Conservation (phyloP, 1,140 invertebrate species). For the Musca domestica region DNA sequence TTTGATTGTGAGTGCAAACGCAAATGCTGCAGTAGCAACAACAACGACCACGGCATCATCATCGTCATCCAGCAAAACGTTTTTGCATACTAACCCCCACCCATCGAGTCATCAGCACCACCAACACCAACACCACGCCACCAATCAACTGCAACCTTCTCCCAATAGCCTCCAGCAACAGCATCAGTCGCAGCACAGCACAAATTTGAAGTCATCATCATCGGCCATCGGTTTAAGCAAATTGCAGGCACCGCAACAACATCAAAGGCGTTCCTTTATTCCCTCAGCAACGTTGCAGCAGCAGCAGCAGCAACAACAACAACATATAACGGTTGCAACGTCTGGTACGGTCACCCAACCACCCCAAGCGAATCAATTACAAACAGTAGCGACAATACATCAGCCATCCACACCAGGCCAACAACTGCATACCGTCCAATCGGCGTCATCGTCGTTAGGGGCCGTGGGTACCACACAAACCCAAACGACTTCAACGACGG, state of each 20-base stretch:
- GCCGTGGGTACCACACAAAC: conserved; percentile 33
- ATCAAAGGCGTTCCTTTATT: conserved; percentile 34
- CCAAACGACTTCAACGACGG: conserved; percentile 24
- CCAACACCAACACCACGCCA: conserved; percentile 7
- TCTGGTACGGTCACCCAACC: conserved; percentile 23
- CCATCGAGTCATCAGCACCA: conserved; percentile 14
- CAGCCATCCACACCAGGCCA: conserved; percentile 39
- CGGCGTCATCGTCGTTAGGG: conserved; percentile 28
- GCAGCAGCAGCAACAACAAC: conserved; percentile 35
- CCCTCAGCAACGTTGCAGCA: conserved; percentile 34
- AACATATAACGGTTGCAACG: conserved; percentile 22
- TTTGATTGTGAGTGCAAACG: conserved; percentile 10
- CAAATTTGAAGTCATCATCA: conserved; percentile 21
- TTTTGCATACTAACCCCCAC: conserved; percentile 17
- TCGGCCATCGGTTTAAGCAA: conserved; percentile 32
- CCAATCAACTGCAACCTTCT: conserved; percentile 16
- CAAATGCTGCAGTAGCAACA: background rate
- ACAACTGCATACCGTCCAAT: conserved; percentile 33
- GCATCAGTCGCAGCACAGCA: conserved; percentile 20
- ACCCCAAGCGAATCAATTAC: conserved; percentile 42
- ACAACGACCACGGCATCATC: conserved; percentile 12
- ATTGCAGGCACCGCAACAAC: conserved; percentile 28
- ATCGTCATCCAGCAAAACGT: conserved; percentile 21
- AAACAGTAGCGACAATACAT: conserved; percentile 51
- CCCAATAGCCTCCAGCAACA: conserved; percentile 16